Evolutionary conservation across 2,797 vertebrate species (phyloP).

Genomic region (Antrozous pallidus): DNA sequence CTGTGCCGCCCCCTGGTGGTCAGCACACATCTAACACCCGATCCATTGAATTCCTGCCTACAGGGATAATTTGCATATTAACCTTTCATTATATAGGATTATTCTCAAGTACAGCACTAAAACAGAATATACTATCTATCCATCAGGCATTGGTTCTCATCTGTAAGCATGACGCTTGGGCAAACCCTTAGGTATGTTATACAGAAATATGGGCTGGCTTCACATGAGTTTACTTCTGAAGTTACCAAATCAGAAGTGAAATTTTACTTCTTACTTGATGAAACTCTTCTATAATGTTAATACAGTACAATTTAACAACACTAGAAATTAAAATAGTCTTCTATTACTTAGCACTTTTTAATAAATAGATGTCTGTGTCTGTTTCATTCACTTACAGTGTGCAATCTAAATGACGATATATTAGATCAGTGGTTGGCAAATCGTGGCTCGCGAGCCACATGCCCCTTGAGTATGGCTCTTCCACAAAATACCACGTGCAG

Average conservation of each 20-base stretch:
- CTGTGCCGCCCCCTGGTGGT: too few relatives aligned
- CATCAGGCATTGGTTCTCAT: accelerated
- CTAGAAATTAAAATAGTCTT: background rate
- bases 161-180: background rate
- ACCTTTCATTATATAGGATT: background rate
- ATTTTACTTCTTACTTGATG: background rate
- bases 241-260: background rate
- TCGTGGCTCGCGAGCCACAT: too few relatives aligned
- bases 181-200: background rate
- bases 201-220: background rate
- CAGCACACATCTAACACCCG: too few relatives aligned
- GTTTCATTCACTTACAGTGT: background rate
- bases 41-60: accelerated
- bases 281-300: background rate
- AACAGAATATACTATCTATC: too few relatives aligned
- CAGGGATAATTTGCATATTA: too few relatives aligned
- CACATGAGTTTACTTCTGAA: background rate
- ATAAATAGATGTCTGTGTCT: background rate
- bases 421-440: background rate
- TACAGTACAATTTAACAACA: background rate
- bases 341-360: background rate
- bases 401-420: background rate
- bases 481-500: too few relatives aligned
- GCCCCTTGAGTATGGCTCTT: too few relatives aligned
- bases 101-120: background rate